Conservation (phyloP, 2,113 vertebrate genomes). For the Sinocyclocheilus anshuiensis region DNA sequence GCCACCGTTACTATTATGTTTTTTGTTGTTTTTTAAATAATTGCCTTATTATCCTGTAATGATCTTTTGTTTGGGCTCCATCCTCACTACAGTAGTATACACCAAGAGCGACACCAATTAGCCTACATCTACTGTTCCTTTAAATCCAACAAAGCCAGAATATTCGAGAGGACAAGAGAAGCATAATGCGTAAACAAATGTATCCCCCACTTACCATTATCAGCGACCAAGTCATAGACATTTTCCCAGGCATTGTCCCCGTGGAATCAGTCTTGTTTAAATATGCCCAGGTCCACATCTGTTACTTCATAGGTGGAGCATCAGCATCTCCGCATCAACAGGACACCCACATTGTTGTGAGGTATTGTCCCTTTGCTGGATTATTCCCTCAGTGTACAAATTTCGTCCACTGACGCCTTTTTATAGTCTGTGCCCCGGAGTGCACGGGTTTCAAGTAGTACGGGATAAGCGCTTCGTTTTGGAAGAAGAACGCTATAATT, state of each 20-base stretch:
- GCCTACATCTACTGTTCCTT: conserved; percentile 64
- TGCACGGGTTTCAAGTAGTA: conserved; percentile 56
- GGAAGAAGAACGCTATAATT: conserved; percentile 57
- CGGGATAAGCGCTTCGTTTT: conserved; percentile 59
- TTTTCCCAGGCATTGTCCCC: conserved; percentile 54
- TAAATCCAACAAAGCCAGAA: conserved; percentile 61
- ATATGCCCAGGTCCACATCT: conserved; percentile 57
- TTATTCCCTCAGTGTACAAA: conserved; percentile 48
- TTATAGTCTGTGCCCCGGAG: conserved; percentile 64
- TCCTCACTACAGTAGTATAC: neutral
- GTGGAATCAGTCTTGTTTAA: conserved; percentile 39
- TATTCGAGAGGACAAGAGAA: conserved; percentile 17
- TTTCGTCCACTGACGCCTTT: conserved; percentile 50
- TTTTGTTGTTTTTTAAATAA: neutral
- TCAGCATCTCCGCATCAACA: conserved; percentile 57
- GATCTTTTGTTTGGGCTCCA: neutral
- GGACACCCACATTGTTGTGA: conserved; percentile 50
- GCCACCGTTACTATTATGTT: neutral
- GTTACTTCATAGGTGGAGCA: conserved; percentile 60
- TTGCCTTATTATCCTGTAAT: neutral
- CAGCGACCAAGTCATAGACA: conserved; percentile 64
- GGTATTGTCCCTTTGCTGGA: conserved; percentile 43
- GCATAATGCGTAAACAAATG: conserved; percentile 43
- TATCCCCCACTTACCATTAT: conserved; percentile 68
- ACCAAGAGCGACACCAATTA: neutral